Conservation (phyloP, 2,113 vertebrate genomes). For the Muscicapa adusta region DNA sequence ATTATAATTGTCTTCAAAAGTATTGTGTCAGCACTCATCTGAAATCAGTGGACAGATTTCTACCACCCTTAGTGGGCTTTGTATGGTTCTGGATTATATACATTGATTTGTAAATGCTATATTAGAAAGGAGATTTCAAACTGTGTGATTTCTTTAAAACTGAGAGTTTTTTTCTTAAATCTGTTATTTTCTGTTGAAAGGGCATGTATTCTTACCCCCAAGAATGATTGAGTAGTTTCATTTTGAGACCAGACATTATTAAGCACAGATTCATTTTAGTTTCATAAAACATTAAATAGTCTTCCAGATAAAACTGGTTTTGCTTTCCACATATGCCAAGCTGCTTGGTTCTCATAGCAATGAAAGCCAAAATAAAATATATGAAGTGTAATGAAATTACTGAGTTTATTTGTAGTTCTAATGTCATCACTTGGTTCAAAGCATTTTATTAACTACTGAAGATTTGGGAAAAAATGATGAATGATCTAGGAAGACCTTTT, state of each 20-base stretch:
- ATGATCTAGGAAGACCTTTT: neutral
- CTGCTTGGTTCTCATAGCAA: conserved; percentile 14
- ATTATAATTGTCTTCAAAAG: neutral
- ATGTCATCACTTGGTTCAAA: neutral
- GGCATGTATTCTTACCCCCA: neutral
- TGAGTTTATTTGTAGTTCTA: neutral
- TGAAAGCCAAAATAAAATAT: conserved; percentile 19
- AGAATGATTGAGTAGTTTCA: neutral
- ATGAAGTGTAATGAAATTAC: conserved; percentile 1
- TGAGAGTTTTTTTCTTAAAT: accelerated
- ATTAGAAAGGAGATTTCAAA: neutral
- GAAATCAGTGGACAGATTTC: neutral
- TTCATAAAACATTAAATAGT: conserved; percentile 32
- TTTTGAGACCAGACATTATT: neutral
- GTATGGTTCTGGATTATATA: neutral
- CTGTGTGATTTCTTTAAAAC: neutral
- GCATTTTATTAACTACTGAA: neutral
- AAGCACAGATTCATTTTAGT: neutral
- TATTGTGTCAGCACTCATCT: accelerated
- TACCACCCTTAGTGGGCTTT: neutral
- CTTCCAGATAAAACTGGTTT: conserved; percentile 19
- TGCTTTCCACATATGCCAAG: neutral
- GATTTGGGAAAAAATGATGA: neutral
- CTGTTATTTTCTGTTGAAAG: neutral
- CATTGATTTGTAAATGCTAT: neutral